A percentile compares a stretch with the other conserved stretches of the same genome.
Evolutionary conservation across 1,140 invertebrate species (phyloP).

Genomic region (Drosophila lacteicornis): DNA sequence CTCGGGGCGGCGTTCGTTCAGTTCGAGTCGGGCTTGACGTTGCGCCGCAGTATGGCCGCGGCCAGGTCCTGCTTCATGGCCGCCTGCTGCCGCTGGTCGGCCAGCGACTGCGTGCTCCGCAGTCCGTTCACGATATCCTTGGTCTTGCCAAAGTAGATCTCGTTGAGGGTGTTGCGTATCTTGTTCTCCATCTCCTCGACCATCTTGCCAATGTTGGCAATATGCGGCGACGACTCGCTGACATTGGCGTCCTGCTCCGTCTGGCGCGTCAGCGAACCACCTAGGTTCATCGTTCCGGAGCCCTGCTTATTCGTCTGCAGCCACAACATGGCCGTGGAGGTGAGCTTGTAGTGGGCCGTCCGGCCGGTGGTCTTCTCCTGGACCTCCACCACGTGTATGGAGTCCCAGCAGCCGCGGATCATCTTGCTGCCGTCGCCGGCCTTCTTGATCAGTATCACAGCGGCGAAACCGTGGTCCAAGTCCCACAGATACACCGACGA

Average conservation of each 20-base stretch:
- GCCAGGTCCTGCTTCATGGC: constrained; percentile 95
- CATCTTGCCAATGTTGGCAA: constrained; percentile 98
- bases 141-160: constrained; percentile 99
- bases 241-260: constrained; percentile 95
- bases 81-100: constrained; percentile 93
- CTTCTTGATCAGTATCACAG: constrained; percentile 99
- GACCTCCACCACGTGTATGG: constrained; percentile 99
- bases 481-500: constrained; percentile 99
- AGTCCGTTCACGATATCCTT: constrained; percentile 99
- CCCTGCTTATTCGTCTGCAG: constrained; percentile 98
- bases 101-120: constrained; percentile 93
- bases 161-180: constrained; percentile 98
- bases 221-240: constrained; percentile 97
- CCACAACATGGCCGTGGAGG: constrained; percentile 99
- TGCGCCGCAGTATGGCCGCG: constrained; percentile 90
- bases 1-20: constrained; percentile 44
- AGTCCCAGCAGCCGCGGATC: constrained; percentile 99
- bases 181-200: constrained; percentile 99
- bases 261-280: constrained; percentile 98
- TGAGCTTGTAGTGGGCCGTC: constrained; percentile 99
- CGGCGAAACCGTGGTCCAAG: constrained; percentile 99
- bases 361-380: constrained; percentile 97
- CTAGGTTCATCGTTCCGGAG: constrained; percentile 99
- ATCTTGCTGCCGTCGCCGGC: constrained; percentile 97
- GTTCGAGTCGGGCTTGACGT: constrained; percentile 84